phyloP scores from a whole-genome alignment of 1,140 invertebrate species.

The Cotesia glomerata region DNA sequence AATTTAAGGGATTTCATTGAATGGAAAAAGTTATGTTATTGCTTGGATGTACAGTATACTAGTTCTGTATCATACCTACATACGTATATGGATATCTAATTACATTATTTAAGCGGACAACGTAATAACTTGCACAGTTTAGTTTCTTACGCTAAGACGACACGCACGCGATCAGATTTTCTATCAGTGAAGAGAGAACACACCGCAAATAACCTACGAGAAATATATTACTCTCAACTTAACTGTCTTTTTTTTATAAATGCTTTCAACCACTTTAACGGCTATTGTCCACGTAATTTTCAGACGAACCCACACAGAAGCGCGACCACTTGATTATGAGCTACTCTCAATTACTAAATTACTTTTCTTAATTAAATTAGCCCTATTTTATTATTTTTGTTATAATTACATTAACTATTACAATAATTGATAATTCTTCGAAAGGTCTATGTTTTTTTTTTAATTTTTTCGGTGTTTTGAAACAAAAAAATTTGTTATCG shows the following conservation, averaged over 20 bases:
- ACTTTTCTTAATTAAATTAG: constrained; percentile 24
- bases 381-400: too few species aligned
- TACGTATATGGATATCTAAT: background rate
- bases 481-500: too few species aligned
- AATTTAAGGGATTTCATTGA: too few species aligned
- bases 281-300: background rate
- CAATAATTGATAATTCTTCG: too few species aligned
- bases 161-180: constrained; percentile 43
- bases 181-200: constrained; percentile 11
- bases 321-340: background rate
- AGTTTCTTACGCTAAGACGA: background rate
- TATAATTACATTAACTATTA: too few species aligned
- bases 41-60: background rate
- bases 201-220: background rate
- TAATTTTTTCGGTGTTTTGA: too few species aligned
- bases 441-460: too few species aligned
- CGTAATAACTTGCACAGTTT: constrained; percentile 3
- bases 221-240: background rate
- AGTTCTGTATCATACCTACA: too few species aligned
- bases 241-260: background rate
- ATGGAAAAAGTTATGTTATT: too few species aligned
- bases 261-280: background rate
- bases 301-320: background rate
- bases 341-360: background rate
- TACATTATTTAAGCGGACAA: background rate